A percentile compares a stretch with the other conserved stretches of the same genome.
These are phyloP conservation scores for Pocota personata DNA, from an alignment of 2,888 invertebrate species.

Conservation along the genomic window DNA sequence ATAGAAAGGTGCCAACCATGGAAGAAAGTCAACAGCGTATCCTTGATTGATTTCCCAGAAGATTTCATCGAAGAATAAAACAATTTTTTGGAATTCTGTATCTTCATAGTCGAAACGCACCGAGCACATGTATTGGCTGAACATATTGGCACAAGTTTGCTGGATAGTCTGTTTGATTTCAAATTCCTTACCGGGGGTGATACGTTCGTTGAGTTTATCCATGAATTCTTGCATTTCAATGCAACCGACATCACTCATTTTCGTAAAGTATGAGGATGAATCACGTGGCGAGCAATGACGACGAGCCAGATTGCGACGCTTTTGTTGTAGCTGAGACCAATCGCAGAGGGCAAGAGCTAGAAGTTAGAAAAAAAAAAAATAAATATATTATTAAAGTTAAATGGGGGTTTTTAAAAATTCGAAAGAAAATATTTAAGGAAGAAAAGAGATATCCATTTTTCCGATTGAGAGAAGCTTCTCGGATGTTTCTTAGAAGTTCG, in stretches of 20 bases:
- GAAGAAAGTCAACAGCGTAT: constrained; percentile 93
- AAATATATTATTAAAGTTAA: neutral
- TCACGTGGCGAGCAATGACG: constrained; percentile 92
- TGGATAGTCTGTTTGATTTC: constrained; percentile 89
- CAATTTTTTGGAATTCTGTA: constrained; percentile 86
- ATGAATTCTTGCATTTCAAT: constrained; percentile 87
- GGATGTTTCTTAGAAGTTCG: too few relatives aligned
- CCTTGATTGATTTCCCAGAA: constrained; percentile 97
- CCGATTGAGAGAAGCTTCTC: too few relatives aligned
- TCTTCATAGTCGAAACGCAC: constrained; percentile 89
- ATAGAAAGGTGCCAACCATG: constrained; percentile 91
- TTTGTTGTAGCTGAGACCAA: constrained; percentile 92
- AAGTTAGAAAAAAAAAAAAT: constrained; percentile 78
- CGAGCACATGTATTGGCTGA: constrained; percentile 94
- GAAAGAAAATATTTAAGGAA: neutral
- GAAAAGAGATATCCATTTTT: too few relatives aligned
- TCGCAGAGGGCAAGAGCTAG: constrained; percentile 93
- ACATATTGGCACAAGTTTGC: constrained; percentile 92
- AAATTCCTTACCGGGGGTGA: constrained; percentile 81
- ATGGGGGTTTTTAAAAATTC: neutral
- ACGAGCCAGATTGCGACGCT: constrained; percentile 90
- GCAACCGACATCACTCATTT: constrained; percentile 88
- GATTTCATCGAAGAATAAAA: constrained; percentile 91
- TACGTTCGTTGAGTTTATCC: constrained; percentile 83
- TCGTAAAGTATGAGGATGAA: constrained; percentile 88